Percentiles rank a stretch among this genome's conserved stretches.
Evolutionary conservation across 2,888 invertebrate species (phyloP).

Genomic region (Yponomeuta evonymella): DNA sequence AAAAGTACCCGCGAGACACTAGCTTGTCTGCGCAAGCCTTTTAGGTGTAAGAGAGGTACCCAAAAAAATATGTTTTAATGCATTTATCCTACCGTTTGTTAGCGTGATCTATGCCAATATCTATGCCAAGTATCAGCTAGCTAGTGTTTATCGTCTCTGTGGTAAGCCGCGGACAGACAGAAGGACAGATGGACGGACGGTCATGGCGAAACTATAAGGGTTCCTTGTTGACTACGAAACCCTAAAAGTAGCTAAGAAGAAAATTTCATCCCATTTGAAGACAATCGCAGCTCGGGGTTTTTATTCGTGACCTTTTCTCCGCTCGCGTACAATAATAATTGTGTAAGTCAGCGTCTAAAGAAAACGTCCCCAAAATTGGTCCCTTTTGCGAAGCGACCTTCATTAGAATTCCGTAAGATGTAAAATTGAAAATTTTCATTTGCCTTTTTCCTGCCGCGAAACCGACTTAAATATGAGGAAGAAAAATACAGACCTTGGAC

Average conservation of each 20-base stretch:
- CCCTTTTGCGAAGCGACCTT: conserved; percentile 3
- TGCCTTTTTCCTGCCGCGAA: conserved; percentile 1
- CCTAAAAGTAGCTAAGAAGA: not conserved
- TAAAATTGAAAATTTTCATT: conserved; percentile 16
- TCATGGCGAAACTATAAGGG: no score
- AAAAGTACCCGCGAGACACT: no score
- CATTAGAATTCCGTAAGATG: conserved; percentile 17
- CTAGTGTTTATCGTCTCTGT: no score
- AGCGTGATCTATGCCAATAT: no score
- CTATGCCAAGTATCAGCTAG: no score
- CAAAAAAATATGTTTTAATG: no score
- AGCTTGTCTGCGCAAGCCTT: no score
- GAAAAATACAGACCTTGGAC: conserved; percentile 12
- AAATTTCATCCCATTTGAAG: not conserved
- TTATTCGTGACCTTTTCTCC: not conserved
- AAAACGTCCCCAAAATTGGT: conserved; percentile 4
- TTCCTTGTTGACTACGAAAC: no score
- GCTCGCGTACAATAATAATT: not conserved
- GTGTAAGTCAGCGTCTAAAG: not conserved
- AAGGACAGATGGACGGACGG: no score
- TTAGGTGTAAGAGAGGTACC: no score
- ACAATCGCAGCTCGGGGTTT: not conserved
- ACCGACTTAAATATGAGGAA: conserved; percentile 9
- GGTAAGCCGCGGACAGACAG: no score
- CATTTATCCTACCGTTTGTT: no score